Evolutionary conservation across 1,140 invertebrate genomes (phyloP).

Genomic region (Trachymyrmex septentrionalis): DNA sequence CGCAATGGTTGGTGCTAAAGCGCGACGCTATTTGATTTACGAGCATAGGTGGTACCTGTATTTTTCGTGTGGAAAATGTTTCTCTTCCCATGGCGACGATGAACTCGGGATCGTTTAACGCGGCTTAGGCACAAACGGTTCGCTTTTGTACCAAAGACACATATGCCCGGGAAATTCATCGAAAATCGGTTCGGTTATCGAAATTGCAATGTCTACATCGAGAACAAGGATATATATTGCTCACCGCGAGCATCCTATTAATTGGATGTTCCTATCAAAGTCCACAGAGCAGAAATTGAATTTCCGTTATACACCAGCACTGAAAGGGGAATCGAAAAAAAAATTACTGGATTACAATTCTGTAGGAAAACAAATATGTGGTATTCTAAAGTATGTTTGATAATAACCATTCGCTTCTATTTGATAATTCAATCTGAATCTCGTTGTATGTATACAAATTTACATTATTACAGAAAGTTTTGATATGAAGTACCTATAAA

Average conservation of each 20-base stretch:
- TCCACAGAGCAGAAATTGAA: conserved; percentile 1
- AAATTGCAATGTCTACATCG: conserved; percentile 7
- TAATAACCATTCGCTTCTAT: neutral
- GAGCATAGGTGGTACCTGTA: neutral
- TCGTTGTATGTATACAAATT: too few species aligned
- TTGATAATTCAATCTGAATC: too few species aligned
- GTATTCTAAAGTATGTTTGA: neutral
- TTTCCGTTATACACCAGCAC: neutral
- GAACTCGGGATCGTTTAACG: neutral
- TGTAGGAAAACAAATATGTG: neutral
- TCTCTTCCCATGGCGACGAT: neutral
- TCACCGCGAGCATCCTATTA: conserved; percentile 5
- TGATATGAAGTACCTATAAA: too few species aligned
- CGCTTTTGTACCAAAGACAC: neutral
- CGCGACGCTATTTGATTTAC: conserved; percentile 26
- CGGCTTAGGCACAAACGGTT: neutral
- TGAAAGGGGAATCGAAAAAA: neutral
- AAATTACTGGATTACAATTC: neutral
- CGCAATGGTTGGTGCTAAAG: neutral
- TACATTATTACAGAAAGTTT: too few species aligned
- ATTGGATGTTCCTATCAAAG: neutral
- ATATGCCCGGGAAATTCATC: neutral
- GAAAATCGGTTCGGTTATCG: neutral
- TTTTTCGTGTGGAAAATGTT: conserved; percentile 1
- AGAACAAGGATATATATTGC: neutral